Evolutionary conservation across 2,797 vertebrate genomes (phyloP).

Genomic region (Tokudaia tokunoshimensis): DNA sequence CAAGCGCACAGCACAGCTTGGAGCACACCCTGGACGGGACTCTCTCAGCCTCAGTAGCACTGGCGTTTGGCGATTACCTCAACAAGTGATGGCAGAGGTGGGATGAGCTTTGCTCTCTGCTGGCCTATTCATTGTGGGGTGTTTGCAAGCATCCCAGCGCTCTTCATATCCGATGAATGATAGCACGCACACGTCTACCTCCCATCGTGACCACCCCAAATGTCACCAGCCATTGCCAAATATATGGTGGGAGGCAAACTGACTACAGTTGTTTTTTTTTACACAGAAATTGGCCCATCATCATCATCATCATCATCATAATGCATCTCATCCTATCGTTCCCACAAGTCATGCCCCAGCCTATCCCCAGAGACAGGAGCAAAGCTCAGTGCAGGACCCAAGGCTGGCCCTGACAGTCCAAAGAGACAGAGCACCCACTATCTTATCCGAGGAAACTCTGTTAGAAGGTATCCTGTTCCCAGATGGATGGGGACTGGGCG

Average conservation of each 20-base stretch:
- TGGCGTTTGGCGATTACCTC: background rate
- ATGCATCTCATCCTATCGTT: constrained; percentile 17
- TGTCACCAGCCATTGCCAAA: constrained; percentile 2
- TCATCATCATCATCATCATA: no score
- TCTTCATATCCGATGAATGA: background rate
- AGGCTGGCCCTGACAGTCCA: background rate
- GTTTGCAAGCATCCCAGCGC: background rate
- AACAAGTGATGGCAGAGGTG: background rate
- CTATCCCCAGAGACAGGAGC: background rate
- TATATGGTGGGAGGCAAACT: background rate
- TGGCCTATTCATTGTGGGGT: background rate
- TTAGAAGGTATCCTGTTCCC: background rate
- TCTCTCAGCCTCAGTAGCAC: background rate
- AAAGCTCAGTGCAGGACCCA: background rate
- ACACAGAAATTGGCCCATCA: constrained; percentile 7
- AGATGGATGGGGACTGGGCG: background rate
- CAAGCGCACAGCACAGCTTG: background rate
- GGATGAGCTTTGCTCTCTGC: background rate
- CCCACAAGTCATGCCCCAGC: background rate
- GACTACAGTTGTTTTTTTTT: background rate
- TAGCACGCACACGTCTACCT: background rate
- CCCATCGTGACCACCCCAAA: background rate
- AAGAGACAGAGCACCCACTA: background rate
- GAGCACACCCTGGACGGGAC: background rate
- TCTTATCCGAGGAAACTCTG: background rate